phyloP scores from a whole-genome alignment of 1,140 invertebrate species.

The Triops longicaudatus region DNA sequence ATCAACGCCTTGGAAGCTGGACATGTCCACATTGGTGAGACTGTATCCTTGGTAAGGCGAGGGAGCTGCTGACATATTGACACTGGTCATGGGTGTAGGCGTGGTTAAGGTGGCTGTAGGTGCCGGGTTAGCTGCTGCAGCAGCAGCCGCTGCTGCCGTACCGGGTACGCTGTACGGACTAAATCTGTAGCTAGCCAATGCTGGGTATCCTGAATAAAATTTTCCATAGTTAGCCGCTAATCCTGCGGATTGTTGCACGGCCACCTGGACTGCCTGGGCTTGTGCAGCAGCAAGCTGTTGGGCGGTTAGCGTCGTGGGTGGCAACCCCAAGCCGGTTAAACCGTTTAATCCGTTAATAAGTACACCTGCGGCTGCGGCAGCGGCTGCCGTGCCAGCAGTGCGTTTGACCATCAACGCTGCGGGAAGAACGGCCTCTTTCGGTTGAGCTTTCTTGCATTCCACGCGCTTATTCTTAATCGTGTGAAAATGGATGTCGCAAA shows the following conservation, averaged over 20 bases:
- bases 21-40: conserved; percentile 80
- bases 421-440: conserved; percentile 75
- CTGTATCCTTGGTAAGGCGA: conserved; percentile 66
- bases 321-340: conserved; percentile 37
- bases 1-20: conserved; percentile 78
- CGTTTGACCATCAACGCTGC: conserved; percentile 34
- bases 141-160: conserved; percentile 47
- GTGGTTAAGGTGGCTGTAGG: conserved; percentile 45
- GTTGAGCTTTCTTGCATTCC: conserved; percentile 86
- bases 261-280: conserved; percentile 47
- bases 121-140: conserved; percentile 37
- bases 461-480: conserved; percentile 90
- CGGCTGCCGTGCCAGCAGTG: conserved; percentile 34
- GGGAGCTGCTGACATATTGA: conserved; percentile 28
- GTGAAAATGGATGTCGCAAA: conserved; percentile 86
- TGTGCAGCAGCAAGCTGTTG: conserved; percentile 25
- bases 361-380: conserved; percentile 55
- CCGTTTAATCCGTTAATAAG: conserved; percentile 48
- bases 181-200: conserved; percentile 60
- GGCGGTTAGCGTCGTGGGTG: conserved; percentile 16
- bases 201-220: conserved; percentile 54
- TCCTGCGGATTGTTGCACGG: conserved; percentile 46
- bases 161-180: conserved; percentile 57
- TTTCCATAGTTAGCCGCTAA: conserved; percentile 57
- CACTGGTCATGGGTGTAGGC: conserved; percentile 26